phyloP scores from a whole-genome alignment of 2,797 vertebrate species.

The Megalops cyprinoides region DNA sequence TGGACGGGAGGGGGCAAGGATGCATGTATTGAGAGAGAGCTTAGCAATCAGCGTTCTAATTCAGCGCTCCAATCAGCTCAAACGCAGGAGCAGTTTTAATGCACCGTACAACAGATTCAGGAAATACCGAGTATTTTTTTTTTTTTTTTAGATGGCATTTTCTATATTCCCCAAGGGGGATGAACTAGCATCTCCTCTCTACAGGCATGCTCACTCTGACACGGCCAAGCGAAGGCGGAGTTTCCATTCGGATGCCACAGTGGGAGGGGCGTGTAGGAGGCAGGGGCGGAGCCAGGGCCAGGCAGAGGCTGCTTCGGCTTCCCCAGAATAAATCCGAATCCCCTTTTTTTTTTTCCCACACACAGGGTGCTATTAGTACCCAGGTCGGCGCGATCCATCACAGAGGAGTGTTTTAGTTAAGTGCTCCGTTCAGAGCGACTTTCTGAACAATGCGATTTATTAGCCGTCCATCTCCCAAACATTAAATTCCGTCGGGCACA shows the following conservation, averaged over 20 bases:
- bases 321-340: not conserved
- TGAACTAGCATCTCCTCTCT: no score
- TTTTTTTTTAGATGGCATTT: no score
- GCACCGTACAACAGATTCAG: not conserved
- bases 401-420: constrained; percentile 43
- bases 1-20: not conserved
- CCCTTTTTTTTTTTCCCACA: no score
- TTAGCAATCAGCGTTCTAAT: constrained; percentile 31
- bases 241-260: no score
- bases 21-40: constrained; percentile 23
- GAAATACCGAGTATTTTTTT: no score
- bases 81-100: constrained; percentile 8
- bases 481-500: constrained; percentile 36
- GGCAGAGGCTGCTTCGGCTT: not conserved
- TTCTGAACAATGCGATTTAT: constrained; percentile 48
- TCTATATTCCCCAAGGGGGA: no score
- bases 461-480: constrained; percentile 36
- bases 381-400: constrained; percentile 44
- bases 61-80: constrained; percentile 43
- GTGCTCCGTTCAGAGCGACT: constrained; percentile 46
- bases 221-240: no score
- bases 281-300: no score
- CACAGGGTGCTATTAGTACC: constrained; percentile 16
- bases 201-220: no score
- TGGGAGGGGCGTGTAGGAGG: no score